phyloP scores from a whole-genome alignment of 2,113 vertebrate genomes.

The Chloropsis cyanopogon region DNA sequence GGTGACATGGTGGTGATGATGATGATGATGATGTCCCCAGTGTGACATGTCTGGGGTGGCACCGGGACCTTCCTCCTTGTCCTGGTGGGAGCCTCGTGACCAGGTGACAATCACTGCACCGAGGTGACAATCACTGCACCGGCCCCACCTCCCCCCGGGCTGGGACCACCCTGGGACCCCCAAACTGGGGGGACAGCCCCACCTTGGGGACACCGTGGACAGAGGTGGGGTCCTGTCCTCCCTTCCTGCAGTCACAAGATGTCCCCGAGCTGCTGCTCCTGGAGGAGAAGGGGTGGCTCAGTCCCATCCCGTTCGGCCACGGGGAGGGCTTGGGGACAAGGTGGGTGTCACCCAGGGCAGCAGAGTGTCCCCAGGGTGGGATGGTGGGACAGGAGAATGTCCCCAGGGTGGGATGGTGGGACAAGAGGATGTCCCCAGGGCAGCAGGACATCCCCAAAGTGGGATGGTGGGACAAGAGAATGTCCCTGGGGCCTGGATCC shows the following conservation, averaged over 20 bases:
- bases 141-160: rapidly evolving
- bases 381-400: not conserved
- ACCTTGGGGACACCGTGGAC: rapidly evolving
- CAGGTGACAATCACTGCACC: not conserved
- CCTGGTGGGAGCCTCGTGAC: rapidly evolving
- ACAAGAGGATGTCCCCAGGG: not conserved
- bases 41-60: rapidly evolving
- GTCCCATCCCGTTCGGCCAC: rapidly evolving
- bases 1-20: rapidly evolving
- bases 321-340: not conserved
- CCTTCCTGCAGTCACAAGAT: rapidly evolving
- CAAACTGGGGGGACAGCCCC: not conserved
- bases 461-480: too few relatives aligned
- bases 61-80: not conserved
- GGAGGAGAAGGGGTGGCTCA: rapidly evolving
- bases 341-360: not conserved
- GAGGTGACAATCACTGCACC: too few relatives aligned
- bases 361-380: not conserved
- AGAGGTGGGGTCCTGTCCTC: rapidly evolving
- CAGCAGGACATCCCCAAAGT: too few relatives aligned
- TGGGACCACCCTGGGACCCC: not conserved
- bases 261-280: not conserved
- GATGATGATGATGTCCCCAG: not conserved
- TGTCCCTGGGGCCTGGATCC: too few relatives aligned
- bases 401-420: not conserved